Conservation (phyloP, 2,888 invertebrate species). For the Charanyca ferruginea region DNA sequence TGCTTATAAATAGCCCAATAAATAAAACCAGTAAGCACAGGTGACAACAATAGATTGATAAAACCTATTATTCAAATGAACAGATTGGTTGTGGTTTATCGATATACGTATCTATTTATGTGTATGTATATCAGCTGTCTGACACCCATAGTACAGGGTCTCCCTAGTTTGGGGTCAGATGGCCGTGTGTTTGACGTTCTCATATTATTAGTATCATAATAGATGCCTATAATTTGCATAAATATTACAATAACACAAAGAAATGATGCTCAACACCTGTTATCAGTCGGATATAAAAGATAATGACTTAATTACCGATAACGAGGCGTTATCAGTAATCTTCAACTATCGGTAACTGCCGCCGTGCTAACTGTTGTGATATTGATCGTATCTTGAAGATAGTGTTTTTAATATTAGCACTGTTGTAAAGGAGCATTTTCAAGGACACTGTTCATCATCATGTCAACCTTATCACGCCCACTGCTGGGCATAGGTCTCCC, state of each 20-base stretch:
- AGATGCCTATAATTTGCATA: constrained; percentile 50
- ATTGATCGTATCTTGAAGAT: constrained; percentile 35
- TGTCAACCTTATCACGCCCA: too few species aligned
- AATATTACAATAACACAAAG: constrained; percentile 47
- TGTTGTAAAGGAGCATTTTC: constrained; percentile 12
- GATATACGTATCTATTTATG: too few species aligned
- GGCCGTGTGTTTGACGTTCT: too few species aligned
- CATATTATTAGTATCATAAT: too few species aligned
- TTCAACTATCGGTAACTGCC: constrained; percentile 29
- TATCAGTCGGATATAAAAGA: constrained; percentile 47
- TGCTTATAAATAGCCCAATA: constrained; percentile 9
- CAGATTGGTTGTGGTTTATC: too few species aligned
- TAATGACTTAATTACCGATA: constrained; percentile 55
- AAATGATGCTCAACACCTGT: constrained; percentile 26
- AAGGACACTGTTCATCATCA: constrained; percentile 26
- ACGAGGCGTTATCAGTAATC: constrained; percentile 29
- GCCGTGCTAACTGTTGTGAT: constrained; percentile 17
- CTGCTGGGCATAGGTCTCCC: too few species aligned
- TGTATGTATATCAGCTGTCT: too few species aligned
- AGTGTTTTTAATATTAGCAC: constrained; percentile 1
- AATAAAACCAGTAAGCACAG: constrained; percentile 16
- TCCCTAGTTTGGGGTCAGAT: too few species aligned
- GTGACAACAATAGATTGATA: not conserved
- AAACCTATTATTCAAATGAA: constrained; percentile 24
- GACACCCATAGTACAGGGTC: too few species aligned